These are phyloP conservation scores for Leucoraja ocellata DNA, from an alignment of 2,797 vertebrate species.

Conservation along the genomic window DNA sequence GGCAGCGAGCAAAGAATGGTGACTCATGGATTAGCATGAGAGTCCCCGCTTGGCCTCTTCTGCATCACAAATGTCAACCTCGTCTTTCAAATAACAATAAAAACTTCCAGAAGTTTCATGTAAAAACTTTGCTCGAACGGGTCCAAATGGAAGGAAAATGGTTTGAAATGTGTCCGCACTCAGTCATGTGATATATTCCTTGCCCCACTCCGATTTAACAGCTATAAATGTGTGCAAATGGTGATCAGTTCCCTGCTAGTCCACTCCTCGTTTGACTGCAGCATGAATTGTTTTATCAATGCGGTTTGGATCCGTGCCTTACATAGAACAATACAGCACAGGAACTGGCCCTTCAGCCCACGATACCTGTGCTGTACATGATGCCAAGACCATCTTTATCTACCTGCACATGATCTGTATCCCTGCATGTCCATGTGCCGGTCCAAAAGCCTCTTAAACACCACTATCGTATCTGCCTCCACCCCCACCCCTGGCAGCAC, in stretches of 20 bases:
- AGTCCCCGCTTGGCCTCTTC: neutral
- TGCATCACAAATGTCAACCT: neutral
- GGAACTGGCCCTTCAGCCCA: too few relatives aligned
- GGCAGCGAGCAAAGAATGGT: neutral
- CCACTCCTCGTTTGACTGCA: neutral
- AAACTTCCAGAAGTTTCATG: neutral
- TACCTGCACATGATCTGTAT: too few relatives aligned
- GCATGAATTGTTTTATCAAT: neutral
- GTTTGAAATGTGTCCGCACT: neutral
- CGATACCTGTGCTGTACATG: too few relatives aligned
- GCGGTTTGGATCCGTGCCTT: neutral
- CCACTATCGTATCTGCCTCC: too few relatives aligned
- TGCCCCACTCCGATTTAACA: neutral
- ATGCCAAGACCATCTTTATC: too few relatives aligned
- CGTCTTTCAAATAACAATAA: neutral
- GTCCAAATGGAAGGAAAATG: neutral
- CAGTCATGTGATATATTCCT: too few relatives aligned
- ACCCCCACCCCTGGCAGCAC: too few relatives aligned
- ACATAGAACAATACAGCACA: too few relatives aligned
- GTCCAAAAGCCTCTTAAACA: too few relatives aligned
- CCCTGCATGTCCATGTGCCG: too few relatives aligned
- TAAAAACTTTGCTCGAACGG: neutral
- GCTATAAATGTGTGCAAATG: neutral
- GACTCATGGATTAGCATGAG: constrained; percentile 6
- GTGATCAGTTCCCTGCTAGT: neutral